Conservation (phyloP, 1,140 invertebrate genomes). For the Acyrthosiphon pisum region DNA sequence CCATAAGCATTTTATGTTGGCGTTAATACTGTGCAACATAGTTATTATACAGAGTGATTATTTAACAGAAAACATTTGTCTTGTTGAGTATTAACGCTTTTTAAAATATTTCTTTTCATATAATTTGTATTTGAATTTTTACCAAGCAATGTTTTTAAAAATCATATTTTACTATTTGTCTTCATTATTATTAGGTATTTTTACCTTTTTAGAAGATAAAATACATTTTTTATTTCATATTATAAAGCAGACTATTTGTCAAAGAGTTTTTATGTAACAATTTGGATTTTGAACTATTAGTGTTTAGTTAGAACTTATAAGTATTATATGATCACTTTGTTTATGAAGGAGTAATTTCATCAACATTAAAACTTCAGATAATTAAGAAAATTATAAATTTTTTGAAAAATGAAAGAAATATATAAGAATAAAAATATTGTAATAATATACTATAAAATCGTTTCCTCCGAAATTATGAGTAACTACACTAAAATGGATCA, state of each 20-base stretch:
- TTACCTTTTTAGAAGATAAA: neutral
- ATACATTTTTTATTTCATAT: neutral
- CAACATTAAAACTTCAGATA: neutral
- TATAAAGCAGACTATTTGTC: neutral
- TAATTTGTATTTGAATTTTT: neutral
- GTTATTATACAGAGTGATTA: too few relatives aligned
- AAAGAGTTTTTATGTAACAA: neutral
- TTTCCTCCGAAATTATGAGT: neutral
- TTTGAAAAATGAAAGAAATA: too few relatives aligned
- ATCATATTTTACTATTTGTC: neutral
- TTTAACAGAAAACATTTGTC: neutral
- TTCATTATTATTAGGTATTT: too few relatives aligned
- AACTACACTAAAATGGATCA: neutral
- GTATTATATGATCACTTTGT: too few relatives aligned
- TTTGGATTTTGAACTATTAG: neutral
- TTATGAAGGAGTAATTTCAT: neutral
- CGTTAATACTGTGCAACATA: too few relatives aligned
- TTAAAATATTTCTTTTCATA: neutral
- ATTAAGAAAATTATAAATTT: neutral
- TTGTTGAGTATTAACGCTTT: neutral
- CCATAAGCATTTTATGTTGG: neutral
- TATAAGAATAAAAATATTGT: neutral
- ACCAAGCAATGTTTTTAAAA: neutral
- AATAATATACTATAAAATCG: neutral
- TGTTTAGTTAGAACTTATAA: neutral